A percentile compares a stretch with the other conserved stretches of the same genome.
Conservation (phyloP, 1,140 invertebrate genomes). For the Drosophila tani region DNA sequence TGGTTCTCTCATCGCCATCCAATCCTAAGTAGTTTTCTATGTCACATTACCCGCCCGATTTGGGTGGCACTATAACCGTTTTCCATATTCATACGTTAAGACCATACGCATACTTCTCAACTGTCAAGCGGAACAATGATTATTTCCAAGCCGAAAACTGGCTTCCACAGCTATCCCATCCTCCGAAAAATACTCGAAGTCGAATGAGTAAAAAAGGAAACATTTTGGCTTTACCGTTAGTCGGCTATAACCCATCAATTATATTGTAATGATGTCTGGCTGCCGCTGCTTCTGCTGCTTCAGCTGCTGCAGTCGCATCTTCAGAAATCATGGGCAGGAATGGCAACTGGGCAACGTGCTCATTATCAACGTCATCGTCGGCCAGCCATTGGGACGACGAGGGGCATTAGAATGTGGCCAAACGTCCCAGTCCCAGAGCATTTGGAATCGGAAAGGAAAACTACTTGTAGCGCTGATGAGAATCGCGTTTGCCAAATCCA, state of each 20-base stretch:
- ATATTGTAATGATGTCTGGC: conserved; percentile 83
- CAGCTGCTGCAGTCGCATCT: conserved; percentile 63
- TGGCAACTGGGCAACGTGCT: conserved; percentile 64
- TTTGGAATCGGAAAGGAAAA: conserved; percentile 70
- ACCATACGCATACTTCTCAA: conserved; percentile 65
- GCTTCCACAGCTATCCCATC: conserved; percentile 30
- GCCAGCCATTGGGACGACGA: conserved; percentile 31
- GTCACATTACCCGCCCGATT: conserved; percentile 56
- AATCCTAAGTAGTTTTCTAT: conserved; percentile 68
- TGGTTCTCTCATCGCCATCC: neutral
- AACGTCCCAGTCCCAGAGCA: conserved; percentile 35
- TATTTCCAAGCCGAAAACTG: conserved; percentile 64
- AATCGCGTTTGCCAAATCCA: conserved; percentile 64
- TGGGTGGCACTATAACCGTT: conserved; percentile 61
- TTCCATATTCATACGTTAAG: conserved; percentile 53
- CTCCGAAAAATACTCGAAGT: conserved; percentile 40
- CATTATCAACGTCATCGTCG: conserved; percentile 79
- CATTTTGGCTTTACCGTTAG: conserved; percentile 74
- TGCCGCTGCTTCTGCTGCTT: conserved; percentile 29
- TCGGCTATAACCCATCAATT: conserved; percentile 80
- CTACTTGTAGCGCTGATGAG: conserved; percentile 73
- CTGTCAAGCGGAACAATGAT: conserved; percentile 77
- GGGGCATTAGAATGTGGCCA: conserved; percentile 67
- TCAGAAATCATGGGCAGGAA: conserved; percentile 66
- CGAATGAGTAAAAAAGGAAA: conserved; percentile 55